Evolutionary conservation across 2,888 invertebrate genomes (phyloP), one percentile per base, ranked within the genome.

Genomic region (Didymodactylos carnosus): DNA sequence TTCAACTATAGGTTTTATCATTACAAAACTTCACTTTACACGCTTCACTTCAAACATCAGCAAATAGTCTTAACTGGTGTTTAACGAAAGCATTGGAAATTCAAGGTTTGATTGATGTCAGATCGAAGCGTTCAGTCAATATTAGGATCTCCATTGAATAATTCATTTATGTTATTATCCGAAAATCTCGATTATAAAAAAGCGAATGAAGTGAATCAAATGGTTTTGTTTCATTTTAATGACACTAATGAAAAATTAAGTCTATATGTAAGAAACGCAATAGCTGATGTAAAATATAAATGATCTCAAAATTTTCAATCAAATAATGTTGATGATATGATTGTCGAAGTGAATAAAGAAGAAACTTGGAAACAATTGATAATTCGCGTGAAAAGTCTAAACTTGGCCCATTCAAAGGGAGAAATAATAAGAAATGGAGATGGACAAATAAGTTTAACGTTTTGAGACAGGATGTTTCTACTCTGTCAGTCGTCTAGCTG

Each of bases 21-120:
- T 76, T 80, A 27, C 77, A 77, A 51, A 75, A 73, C n/a, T 76
- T 79, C 4, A n/a, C n/a, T n/a, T n/a, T n/a, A n/a, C n/a, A n/a
- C n/a, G 78, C 77, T 16, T 76, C 77, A 2, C 53, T 74, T 25
- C 79, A 80, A 73, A 77, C 76, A 3, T 80, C 79, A 71, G 74
- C 78, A n/a, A 79, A 78, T 76, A 79, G 79, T 7, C 72, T 79
- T 14, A 79, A 80, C 75, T 80, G 79, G 76, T 80, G 78, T 72
- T 75, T 79, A n/a, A 80, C 80, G 10, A 74, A 75, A 0, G 79
- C 79, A 10, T 75, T 79, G 7, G 80, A 80, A 71, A 78, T 77
- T 70, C 74, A 77, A 23, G 78, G 78, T 1, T 73, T 73, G 14
- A 29, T 77, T 23, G 62, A 76, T 10, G 41, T 27, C 8, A 53